Conservation (phyloP, 1,140 invertebrate genomes). For the Tigriopus japonicus region DNA sequence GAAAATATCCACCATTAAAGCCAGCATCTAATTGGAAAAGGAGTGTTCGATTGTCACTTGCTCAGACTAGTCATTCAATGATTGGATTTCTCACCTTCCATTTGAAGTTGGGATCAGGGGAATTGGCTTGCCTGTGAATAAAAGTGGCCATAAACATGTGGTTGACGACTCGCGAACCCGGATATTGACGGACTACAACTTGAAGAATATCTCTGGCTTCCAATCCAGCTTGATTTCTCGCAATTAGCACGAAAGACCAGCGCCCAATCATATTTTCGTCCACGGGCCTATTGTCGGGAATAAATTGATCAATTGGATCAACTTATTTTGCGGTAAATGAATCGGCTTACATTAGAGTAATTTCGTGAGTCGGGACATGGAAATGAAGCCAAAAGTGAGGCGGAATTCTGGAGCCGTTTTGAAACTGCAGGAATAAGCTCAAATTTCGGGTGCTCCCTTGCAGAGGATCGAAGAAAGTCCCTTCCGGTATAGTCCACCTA, state of each 20-base stretch:
- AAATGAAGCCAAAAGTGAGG: too few relatives aligned
- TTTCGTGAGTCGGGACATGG: too few relatives aligned
- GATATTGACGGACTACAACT: neutral
- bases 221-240: neutral
- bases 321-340: too few relatives aligned
- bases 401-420: too few relatives aligned
- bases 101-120: neutral
- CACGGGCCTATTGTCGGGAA: neutral
- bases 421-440: too few relatives aligned
- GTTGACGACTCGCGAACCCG: neutral
- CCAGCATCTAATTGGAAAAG: neutral
- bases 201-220: neutral
- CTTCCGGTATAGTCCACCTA: too few relatives aligned
- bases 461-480: too few relatives aligned
- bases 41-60: neutral
- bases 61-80: neutral
- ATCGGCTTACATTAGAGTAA: too few relatives aligned
- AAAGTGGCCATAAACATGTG: neutral
- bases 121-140: neutral
- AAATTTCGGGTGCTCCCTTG: too few relatives aligned
- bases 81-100: neutral
- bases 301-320: too few relatives aligned
- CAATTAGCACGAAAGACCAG: neutral
- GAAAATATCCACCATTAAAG: neutral
- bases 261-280: conserved; percentile 7